A percentile compares a stretch with the other conserved stretches of the same genome.
These are phyloP conservation scores for Lordiphosa stackelbergi DNA, from an alignment of 1,140 invertebrate species.

Conservation along the genomic window DNA sequence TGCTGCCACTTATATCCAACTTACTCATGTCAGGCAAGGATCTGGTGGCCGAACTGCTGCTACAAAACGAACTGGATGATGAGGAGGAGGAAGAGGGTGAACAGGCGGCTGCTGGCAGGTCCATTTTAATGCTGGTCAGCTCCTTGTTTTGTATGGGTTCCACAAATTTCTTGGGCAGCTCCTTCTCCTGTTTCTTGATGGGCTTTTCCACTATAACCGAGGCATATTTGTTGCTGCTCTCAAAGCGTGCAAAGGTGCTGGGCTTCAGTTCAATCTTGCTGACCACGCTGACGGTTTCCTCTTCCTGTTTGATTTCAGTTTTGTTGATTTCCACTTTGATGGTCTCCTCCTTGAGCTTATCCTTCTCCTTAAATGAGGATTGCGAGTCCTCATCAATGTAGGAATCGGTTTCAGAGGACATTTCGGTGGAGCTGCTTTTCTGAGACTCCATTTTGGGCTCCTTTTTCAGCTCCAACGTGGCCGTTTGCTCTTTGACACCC, in stretches of 20 bases:
- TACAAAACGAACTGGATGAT: conserved; percentile 50
- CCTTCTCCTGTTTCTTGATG: conserved; percentile 14
- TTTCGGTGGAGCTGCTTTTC: conserved; percentile 63
- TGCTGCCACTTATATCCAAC: conserved; percentile 55
- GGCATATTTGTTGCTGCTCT: conserved; percentile 42
- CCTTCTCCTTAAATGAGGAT: conserved; percentile 64
- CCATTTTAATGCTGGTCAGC: conserved; percentile 55
- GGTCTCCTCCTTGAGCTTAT: conserved; percentile 5
- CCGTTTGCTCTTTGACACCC: not conserved
- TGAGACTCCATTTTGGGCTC: conserved; percentile 51
- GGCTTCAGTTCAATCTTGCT: not conserved
- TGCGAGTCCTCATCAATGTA: conserved; percentile 74
- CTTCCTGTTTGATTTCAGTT: conserved; percentile 31
- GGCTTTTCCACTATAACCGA: conserved; percentile 71
- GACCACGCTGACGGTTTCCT: conserved; percentile 5
- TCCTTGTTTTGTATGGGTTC: conserved; percentile 53
- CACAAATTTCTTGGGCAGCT: conserved; percentile 47
- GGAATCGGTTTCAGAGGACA: conserved; percentile 71
- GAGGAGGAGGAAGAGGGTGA: conserved; percentile 59
- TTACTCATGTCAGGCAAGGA: conserved; percentile 75
- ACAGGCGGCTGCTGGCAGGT: conserved; percentile 66
- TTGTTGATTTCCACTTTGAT: conserved; percentile 31
- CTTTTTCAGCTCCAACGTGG: conserved; percentile 26
- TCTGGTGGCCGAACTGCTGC: conserved; percentile 52
- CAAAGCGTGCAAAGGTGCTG: not conserved